Evolutionary conservation across 2,113 vertebrate species (phyloP).

Genomic region (Alaudala cheleensis): DNA sequence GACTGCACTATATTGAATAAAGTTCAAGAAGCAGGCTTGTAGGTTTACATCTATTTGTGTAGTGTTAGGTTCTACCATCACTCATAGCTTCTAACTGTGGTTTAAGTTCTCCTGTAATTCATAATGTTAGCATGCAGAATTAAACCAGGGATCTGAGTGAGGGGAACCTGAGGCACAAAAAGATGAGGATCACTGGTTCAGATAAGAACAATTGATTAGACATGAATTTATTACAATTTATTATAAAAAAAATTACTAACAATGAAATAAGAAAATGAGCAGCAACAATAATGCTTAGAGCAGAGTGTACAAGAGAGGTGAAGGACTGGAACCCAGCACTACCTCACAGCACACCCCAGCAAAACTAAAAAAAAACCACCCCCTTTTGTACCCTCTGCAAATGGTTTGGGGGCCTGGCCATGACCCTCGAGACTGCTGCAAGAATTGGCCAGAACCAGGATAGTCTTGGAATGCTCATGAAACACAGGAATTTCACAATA

Average conservation of each 20-base stretch:
- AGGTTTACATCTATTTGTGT: neutral
- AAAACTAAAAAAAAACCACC: neutral
- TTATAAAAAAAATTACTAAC: no score
- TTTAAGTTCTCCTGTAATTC: neutral
- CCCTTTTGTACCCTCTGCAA: neutral
- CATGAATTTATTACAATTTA: no score
- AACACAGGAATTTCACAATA: neutral
- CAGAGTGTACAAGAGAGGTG: neutral
- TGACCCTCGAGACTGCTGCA: neutral
- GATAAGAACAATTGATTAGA: neutral
- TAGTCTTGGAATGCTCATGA: neutral
- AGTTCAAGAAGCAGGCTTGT: neutral
- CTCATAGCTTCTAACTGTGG: neutral
- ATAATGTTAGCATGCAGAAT: accelerated
- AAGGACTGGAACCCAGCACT: neutral
- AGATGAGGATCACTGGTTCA: neutral
- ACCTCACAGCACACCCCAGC: accelerated
- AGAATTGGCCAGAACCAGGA: neutral
- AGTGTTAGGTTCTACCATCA: neutral
- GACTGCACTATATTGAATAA: neutral
- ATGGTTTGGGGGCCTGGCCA: no score
- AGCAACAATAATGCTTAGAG: neutral
- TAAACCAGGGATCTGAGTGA: accelerated
- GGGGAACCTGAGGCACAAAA: neutral
- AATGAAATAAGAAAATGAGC: neutral